A percentile compares a stretch with the other conserved stretches of the same genome.
These are phyloP conservation scores for Semaprochilodus insignis DNA, from an alignment of 2,797 vertebrate species.

Conservation along the genomic window DNA sequence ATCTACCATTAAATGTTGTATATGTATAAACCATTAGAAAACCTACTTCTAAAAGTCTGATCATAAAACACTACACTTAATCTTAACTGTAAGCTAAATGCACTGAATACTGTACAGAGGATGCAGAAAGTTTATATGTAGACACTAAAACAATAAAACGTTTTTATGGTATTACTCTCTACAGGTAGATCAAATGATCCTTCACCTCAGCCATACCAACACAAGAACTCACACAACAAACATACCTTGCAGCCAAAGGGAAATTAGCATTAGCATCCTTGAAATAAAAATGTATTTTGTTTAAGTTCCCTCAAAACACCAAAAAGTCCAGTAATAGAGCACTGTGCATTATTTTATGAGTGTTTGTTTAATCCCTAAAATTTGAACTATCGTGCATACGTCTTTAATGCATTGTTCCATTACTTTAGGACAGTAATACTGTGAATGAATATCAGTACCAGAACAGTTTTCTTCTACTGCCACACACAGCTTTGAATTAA, in stretches of 20 bases:
- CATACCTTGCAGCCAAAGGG: too few species aligned
- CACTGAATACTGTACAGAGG: not conserved
- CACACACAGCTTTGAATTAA: not conserved
- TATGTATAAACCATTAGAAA: not conserved
- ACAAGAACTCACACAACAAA: not conserved
- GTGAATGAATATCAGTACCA: not conserved
- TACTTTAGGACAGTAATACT: not conserved
- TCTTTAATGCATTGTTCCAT: not conserved
- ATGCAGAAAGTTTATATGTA: not conserved
- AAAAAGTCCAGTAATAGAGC: not conserved
- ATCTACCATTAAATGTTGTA: not conserved
- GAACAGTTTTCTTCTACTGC: not conserved
- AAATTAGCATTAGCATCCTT: not conserved
- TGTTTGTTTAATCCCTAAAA: not conserved
- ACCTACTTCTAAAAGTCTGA: not conserved
- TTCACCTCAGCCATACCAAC: not conserved
- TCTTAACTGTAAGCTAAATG: not conserved
- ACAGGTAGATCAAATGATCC: not conserved
- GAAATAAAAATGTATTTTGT: not conserved
- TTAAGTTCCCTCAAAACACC: not conserved
- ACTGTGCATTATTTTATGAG: too few species aligned
- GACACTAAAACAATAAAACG: not conserved
- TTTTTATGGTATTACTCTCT: not conserved
- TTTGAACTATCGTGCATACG: not conserved
- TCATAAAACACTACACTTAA: not conserved